Conservation (phyloP, 2,113 vertebrate species). For the Pimephales promelas region DNA sequence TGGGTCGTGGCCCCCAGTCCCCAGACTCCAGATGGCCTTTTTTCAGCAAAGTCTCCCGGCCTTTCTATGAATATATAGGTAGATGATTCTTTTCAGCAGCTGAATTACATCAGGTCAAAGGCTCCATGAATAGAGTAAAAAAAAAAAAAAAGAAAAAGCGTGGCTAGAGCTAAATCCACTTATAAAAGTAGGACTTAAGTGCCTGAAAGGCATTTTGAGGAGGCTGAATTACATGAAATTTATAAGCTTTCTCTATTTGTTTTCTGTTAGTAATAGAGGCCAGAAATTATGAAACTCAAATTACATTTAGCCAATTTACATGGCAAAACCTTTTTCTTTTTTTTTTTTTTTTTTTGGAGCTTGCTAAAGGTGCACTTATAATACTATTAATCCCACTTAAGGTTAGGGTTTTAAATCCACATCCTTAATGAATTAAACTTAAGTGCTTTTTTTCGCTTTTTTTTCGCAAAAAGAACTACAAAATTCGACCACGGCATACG, state of each 20-base stretch:
- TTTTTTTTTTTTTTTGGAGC: not conserved
- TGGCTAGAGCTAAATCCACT: constrained; percentile 66
- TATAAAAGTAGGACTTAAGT: constrained; percentile 71
- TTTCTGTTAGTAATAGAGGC: not conserved
- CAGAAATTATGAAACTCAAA: not conserved
- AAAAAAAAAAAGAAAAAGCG: constrained; percentile 20
- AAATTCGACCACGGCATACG: too few relatives aligned
- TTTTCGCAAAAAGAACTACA: too few relatives aligned
- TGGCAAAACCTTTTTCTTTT: not conserved
- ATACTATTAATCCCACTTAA: not conserved
- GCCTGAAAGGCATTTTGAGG: constrained; percentile 62
- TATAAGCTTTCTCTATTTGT: constrained; percentile 14
- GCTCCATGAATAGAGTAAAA: constrained; percentile 47
- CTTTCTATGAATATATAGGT: constrained; percentile 57
- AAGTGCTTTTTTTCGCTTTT: not conserved
- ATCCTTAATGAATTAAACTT: not conserved
- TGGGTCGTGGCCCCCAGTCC: constrained; percentile 36
- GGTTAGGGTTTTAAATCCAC: not conserved
- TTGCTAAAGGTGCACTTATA: not conserved
- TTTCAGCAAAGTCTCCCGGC: constrained; percentile 50
- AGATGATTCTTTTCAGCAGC: constrained; percentile 58
- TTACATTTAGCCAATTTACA: not conserved
- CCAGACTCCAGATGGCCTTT: constrained; percentile 51
- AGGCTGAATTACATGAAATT: constrained; percentile 60
- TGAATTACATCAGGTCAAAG: constrained; percentile 66